Conservation (phyloP, 2,113 vertebrate genomes). For the Vimba vimba region DNA sequence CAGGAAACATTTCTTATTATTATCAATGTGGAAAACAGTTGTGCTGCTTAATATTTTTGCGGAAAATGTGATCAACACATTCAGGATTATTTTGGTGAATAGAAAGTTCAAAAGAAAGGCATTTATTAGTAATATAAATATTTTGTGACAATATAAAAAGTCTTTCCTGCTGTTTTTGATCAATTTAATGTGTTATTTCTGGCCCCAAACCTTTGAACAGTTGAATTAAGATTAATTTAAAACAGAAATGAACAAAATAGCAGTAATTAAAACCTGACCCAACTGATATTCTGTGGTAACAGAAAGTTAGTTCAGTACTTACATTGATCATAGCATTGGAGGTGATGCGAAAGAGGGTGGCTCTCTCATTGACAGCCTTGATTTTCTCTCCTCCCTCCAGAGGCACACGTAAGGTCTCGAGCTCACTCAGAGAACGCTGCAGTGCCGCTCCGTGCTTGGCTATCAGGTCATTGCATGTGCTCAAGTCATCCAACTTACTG, state of each 20-base stretch:
- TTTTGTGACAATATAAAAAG: not conserved
- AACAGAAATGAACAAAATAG: not conserved
- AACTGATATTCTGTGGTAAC: not conserved
- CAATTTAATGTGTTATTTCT: not conserved
- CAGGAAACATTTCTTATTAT: not conserved
- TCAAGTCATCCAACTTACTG: conserved; percentile 92
- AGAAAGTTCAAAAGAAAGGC: not conserved
- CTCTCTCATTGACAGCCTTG: conserved; percentile 91
- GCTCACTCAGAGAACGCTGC: conserved; percentile 93
- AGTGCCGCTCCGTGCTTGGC: conserved; percentile 95
- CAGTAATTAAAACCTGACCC: not conserved
- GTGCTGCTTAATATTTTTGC: too few relatives aligned
- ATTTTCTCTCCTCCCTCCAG: conserved; percentile 91
- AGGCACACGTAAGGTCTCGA: conserved; percentile 87
- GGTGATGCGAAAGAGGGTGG: conserved; percentile 97
- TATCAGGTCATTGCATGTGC: conserved; percentile 95
- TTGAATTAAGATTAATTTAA: not conserved
- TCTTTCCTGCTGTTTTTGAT: not conserved
- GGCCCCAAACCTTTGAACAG: not conserved
- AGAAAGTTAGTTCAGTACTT: conserved; percentile 60
- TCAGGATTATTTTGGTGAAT: too few relatives aligned
- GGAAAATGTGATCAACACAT: too few relatives aligned
- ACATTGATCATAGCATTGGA: conserved; percentile 99
- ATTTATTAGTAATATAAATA: not conserved
- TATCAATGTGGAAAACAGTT: too few relatives aligned